A percentile compares a stretch with the other conserved stretches of the same genome.
These are phyloP conservation scores for Heliconius sara DNA, from an alignment of 2,888 invertebrate genomes.

Conservation along the genomic window DNA sequence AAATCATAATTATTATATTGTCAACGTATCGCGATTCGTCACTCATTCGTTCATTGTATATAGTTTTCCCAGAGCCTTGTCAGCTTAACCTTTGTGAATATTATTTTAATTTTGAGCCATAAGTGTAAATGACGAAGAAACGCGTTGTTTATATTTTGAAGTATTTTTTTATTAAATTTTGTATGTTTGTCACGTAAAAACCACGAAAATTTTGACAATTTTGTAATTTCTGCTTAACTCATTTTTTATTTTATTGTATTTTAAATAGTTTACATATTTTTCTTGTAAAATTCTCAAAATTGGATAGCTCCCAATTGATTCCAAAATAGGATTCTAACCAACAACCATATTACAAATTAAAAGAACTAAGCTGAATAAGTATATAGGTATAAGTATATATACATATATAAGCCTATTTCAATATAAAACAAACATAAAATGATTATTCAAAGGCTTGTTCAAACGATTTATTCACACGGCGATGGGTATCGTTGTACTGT, in stretches of 20 bases:
- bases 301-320: neutral
- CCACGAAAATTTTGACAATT: too few species aligned
- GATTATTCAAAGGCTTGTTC: neutral
- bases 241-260: too few species aligned
- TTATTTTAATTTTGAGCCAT: constrained; percentile 21
- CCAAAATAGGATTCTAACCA: neutral
- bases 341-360: neutral
- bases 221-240: too few species aligned
- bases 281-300: neutral
- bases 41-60: constrained; percentile 47
- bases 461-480: constrained; percentile 14
- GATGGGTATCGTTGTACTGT: constrained; percentile 19
- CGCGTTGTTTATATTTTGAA: neutral
- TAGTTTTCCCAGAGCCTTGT: constrained; percentile 53
- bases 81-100: constrained; percentile 46
- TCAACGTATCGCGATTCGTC: constrained; percentile 30
- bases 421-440: constrained; percentile 1
- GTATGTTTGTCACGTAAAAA: neutral
- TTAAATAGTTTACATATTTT: too few species aligned
- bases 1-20: constrained; percentile 36
- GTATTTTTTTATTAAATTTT: neutral
- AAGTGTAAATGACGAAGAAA: neutral
- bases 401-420: neutral
- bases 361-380: neutral
- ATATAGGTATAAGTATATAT: neutral